Conservation (phyloP, 2,888 invertebrate species). For the Macrophya alboannulata region DNA sequence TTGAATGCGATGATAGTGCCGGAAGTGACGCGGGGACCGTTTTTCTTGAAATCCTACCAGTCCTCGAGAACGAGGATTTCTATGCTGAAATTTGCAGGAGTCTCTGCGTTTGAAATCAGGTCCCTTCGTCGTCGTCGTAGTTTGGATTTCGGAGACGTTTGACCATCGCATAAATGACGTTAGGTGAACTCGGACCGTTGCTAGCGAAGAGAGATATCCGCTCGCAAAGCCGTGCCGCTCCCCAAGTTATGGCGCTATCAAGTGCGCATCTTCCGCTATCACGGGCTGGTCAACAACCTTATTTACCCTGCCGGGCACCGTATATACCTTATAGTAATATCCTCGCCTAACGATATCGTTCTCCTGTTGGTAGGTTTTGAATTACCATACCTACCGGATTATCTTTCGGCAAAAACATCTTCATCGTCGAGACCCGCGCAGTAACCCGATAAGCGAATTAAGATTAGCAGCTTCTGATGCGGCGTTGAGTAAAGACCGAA, state of each 20-base stretch:
- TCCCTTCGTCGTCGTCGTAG: neutral
- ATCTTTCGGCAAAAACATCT: conserved; percentile 78
- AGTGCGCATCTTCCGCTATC: conserved; percentile 72
- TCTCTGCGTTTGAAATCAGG: neutral
- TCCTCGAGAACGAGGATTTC: neutral
- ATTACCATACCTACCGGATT: conserved; percentile 79
- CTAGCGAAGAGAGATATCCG: conserved; percentile 1
- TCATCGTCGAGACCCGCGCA: conserved; percentile 71
- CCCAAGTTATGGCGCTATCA: conserved; percentile 66
- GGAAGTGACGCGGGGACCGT: neutral
- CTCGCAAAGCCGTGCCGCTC: conserved; percentile 43
- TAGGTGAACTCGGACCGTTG: conserved; percentile 6
- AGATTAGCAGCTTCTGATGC: conserved; percentile 78
- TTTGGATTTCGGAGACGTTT: neutral
- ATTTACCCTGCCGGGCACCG: conserved; percentile 65
- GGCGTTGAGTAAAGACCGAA: conserved; percentile 76
- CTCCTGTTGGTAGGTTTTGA: conserved; percentile 64
- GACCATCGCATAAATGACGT: conserved; percentile 12
- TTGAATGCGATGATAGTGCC: neutral
- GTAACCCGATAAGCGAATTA: conserved; percentile 80
- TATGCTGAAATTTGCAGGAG: neutral
- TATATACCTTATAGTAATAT: conserved; percentile 67
- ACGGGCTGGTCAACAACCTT: conserved; percentile 74
- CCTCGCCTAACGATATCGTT: conserved; percentile 56
- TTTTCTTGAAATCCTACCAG: neutral